A percentile compares a stretch with the other conserved stretches of the same genome.
Evolutionary conservation across 2,797 vertebrate species (phyloP).

Genomic region (Catostomus latipinnis): DNA sequence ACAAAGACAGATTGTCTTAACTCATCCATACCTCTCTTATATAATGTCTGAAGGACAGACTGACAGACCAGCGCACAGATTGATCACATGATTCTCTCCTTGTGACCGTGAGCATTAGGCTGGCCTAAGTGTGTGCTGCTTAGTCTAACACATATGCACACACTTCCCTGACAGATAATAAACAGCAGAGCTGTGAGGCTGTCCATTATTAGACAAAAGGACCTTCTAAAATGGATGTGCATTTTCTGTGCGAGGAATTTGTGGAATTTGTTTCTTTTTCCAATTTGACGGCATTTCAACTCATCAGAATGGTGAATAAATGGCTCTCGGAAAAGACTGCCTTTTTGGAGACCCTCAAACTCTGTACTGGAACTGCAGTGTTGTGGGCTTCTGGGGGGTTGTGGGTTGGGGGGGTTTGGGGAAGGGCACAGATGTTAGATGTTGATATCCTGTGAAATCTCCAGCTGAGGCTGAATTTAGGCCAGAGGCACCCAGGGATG

Average conservation of each 20-base stretch:
- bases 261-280: slow-evolving; percentile 50
- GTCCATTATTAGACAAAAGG: slow-evolving; percentile 47
- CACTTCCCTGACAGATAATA: too few relatives aligned
- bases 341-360: slow-evolving; percentile 60
- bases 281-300: slow-evolving; percentile 49
- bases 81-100: slow-evolving; percentile 49
- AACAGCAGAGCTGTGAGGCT: neutral
- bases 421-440: slow-evolving; percentile 24
- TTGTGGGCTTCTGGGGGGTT: slow-evolving; percentile 30
- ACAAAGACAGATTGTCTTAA: slow-evolving; percentile 29
- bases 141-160: too few relatives aligned
- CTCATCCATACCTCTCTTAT: slow-evolving; percentile 36
- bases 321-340: slow-evolving; percentile 33
- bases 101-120: neutral
- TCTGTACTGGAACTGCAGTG: slow-evolving; percentile 58
- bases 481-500: slow-evolving; percentile 38
- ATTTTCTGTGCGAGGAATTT: slow-evolving; percentile 52
- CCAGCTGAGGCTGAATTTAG: slow-evolving; percentile 41
- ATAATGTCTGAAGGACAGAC: slow-evolving; percentile 56
- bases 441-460: slow-evolving; percentile 45
- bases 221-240: slow-evolving; percentile 41
- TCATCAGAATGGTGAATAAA: slow-evolving; percentile 48
- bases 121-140: slow-evolving; percentile 33
- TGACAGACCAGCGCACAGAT: slow-evolving; percentile 57
- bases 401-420: too few relatives aligned